Base-by-base conservation (phyloP, 2,797 vertebrate genomes). In the Lepidocolaptes lacrymiger region DNA sequence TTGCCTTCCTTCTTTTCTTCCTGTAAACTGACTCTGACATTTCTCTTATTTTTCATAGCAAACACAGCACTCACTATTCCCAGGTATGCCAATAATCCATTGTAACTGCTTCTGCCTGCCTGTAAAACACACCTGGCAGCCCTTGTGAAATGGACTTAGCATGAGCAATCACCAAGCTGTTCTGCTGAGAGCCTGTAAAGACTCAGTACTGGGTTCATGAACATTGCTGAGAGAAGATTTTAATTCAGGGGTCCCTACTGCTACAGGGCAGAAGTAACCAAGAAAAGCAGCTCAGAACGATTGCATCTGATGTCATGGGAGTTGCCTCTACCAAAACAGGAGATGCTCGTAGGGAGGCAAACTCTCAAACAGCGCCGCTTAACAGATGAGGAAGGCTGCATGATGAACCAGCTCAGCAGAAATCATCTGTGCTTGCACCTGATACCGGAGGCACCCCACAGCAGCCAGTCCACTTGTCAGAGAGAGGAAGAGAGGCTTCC, bases 381-480 rank as follows among this genome's bases (percentile, higher is more conserved):
- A 84, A 73, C 90, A 85, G 91, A 41, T 2, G 7, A 89, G 55
- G 68, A 95, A 84, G 54, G 66, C 55, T 75, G 67, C 68, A 63
- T 28, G 74, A 83, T 72, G 88, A 86, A 81, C 61, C 69, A 48
- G 66, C 54, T 95, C 56, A 92, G 95, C 85, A 95, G 89, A 92
- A 95, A 91, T 67, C 85, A 71, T 79, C 82, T 72, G 64, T 1
- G 0, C 49, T 77, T 92, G 93, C 94, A 91, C 92, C 94, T 93
- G 94, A 91, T 88, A 84, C 91, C 28, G 1, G 68, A 80, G 66
- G 55, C 63, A 59, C 80, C 56, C 59, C 14, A 11, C 83, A 92
- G 62, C 89, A 89, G 63, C 76, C 54, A 3, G 88, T 68, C 78
- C 64, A n/a, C 71, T 83, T 86, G 85, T 80, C 79, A 96, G 74